Conservation (phyloP, 2,113 vertebrate species). For the Gallinago paraguaiae region DNA sequence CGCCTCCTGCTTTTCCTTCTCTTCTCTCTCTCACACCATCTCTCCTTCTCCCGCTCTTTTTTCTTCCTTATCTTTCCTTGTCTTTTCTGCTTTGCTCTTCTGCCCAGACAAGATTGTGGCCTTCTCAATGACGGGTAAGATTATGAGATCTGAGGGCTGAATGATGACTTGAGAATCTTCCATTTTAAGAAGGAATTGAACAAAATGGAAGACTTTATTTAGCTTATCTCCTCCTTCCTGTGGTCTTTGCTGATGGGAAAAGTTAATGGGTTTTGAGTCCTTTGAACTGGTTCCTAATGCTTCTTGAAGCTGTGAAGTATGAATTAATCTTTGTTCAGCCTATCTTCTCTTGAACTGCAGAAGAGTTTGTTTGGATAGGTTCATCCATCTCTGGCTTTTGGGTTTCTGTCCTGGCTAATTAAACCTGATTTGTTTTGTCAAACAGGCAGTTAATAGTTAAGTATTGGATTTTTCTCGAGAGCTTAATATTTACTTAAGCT, state of each 20-base stretch:
- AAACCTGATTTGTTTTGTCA: neutral
- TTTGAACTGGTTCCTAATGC: neutral
- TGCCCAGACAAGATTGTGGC: slow-evolving; percentile 65
- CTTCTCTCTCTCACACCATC: neutral
- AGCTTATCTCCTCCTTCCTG: neutral
- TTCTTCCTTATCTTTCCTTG: neutral
- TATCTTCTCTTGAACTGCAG: neutral
- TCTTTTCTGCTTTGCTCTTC: slow-evolving; percentile 53
- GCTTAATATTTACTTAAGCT: slow-evolving; percentile 45
- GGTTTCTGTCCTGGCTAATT: neutral
- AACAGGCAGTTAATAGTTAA: slow-evolving; percentile 7
- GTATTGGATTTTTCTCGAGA: neutral
- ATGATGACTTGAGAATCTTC: neutral
- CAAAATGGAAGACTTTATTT: neutral
- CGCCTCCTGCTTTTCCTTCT: neutral
- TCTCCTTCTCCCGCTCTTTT: neutral
- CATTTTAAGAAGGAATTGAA: neutral
- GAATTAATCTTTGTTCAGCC: neutral
- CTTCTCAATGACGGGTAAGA: slow-evolving; percentile 73
- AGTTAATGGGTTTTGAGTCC: neutral
- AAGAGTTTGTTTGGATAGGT: neutral
- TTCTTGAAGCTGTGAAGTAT: neutral
- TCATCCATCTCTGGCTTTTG: neutral
- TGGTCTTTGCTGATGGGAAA: neutral
- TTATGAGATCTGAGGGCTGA: slow-evolving; percentile 79